Conservation (phyloP, 2,888 invertebrate species). For the Tetheella fluctuosa region DNA sequence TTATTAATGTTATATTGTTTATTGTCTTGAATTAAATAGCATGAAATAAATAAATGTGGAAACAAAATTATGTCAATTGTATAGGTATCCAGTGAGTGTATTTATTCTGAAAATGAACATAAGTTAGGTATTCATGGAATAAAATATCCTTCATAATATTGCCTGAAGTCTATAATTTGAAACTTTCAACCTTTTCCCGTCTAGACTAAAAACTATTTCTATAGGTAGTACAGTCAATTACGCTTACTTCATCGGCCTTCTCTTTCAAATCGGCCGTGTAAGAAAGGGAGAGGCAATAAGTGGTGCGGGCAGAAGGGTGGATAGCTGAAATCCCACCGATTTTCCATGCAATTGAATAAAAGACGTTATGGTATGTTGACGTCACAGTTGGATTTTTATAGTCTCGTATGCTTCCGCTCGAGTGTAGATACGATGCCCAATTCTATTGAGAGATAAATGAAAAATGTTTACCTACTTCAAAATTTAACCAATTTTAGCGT, state of each 20-base stretch:
- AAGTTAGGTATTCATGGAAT: no score
- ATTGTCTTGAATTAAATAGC: no score
- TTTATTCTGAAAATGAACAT: no score
- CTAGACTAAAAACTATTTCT: conserved; percentile 79
- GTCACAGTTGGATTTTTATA: conserved; percentile 65
- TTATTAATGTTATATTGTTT: no score
- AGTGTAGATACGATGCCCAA: conserved; percentile 31
- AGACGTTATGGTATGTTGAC: conserved; percentile 75
- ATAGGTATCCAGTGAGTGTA: no score
- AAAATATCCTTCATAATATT: not conserved
- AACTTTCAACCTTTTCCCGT: conserved; percentile 68
- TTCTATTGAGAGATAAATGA: conserved; percentile 13
- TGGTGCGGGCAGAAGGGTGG: conserved; percentile 49
- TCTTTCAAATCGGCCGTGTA: conserved; percentile 19
- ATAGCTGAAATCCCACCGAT: conserved; percentile 70
- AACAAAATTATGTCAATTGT: no score
- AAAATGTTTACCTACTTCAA: not conserved
- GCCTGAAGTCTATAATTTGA: conserved; percentile 55
- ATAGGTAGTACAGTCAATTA: conserved; percentile 77
- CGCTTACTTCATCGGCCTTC: conserved; percentile 57
- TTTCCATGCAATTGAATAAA: conserved; percentile 81
- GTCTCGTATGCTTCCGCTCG: conserved; percentile 36
- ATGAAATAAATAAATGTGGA: no score
- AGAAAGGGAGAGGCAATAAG: conserved; percentile 40
- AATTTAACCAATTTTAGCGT: not conserved